phyloP scores from a whole-genome alignment of 2,888 invertebrate species.

The Phaonia tiefii region DNA sequence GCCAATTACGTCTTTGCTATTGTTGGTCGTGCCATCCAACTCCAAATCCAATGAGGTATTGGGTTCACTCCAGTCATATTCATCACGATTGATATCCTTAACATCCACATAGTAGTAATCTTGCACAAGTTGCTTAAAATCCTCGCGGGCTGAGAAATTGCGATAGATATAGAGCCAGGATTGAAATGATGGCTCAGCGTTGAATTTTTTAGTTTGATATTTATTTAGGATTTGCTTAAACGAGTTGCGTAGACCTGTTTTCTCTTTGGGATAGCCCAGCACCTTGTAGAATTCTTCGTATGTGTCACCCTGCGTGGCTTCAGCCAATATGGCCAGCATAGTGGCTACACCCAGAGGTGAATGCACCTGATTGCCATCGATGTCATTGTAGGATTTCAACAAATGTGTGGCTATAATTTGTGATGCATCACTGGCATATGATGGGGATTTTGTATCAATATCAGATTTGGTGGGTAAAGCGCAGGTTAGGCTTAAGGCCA shows the following conservation, averaged over 20 bases:
- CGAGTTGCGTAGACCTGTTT: conserved; percentile 72
- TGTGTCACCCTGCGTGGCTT: conserved; percentile 84
- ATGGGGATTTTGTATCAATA: conserved; percentile 4
- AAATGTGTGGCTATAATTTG: conserved; percentile 78
- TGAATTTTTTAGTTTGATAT: conserved; percentile 72
- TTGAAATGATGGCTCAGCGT: conserved; percentile 82
- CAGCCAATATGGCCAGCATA: conserved; percentile 84
- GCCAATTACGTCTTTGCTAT: conserved; percentile 79
- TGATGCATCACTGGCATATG: conserved; percentile 76
- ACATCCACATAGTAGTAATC: conserved; percentile 85
- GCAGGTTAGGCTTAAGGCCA: conserved; percentile 58
- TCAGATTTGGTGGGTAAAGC: conserved; percentile 55
- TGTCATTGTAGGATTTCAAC: conserved; percentile 78
- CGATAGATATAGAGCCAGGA: conserved; percentile 86
- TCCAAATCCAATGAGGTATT: conserved; percentile 72
- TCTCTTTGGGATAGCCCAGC: conserved; percentile 83
- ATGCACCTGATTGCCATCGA: conserved; percentile 83
- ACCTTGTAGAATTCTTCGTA: conserved; percentile 83
- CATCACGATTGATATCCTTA: conserved; percentile 79
- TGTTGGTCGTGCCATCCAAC: conserved; percentile 70
- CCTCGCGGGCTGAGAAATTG: conserved; percentile 84
- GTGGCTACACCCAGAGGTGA: conserved; percentile 85
- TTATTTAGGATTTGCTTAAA: conserved; percentile 73
- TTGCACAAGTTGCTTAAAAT: conserved; percentile 83
- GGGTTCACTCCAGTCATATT: conserved; percentile 76